Base-by-base conservation (phyloP, 2,797 vertebrate species). In the Smutsia temminckii region DNA sequence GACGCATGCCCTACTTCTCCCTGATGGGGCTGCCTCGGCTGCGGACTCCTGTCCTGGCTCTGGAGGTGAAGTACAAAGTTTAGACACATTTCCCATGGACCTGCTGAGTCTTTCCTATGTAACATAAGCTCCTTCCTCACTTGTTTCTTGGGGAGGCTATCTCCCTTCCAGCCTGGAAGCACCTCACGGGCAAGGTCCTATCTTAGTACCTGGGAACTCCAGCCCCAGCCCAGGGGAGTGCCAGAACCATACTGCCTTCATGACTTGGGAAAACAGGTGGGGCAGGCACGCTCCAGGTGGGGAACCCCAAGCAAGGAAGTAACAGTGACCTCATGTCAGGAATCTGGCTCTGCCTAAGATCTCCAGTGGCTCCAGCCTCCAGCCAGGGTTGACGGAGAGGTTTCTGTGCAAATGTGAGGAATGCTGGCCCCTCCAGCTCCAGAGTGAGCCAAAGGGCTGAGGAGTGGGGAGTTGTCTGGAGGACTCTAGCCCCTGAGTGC, bases 1-100 rank as follows among this genome's bases (percentile, higher is more conserved):
- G 83, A 55, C 11, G 12, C 17, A 3, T 49, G 1, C 27, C 10
- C 0, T 27, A 12, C 6, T 61, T 49, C 59, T 3, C 5, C 27
- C 9, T 11, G 66, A 8, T 3, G 0, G 40, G 13, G 10, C 46
- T 74, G 34, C 78, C 29, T n/a, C 4, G 3, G 63, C 46, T 46
- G 46, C 46, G 13, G 14, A 0, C 49, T 10, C 61, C 49, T 17
- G 21, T 13, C 18, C 18, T 6, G 59, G 69, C 49, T 57, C 9
- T 2, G 0, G 29, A 51, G 29, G 63, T 25, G 3, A 42, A 40
- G 10, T 6, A 3, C 25, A 2, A 1, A 3, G n/a, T 27, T 21
- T 29, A 61, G 63, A 81, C 14, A 17, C 46, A 4, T 16, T 25
- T 21, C 57, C 40, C 1, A 2, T 0, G 20, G 7, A 13, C 75